phyloP scores from a whole-genome alignment of 2,113 vertebrate species.

The Diphyllodes magnificus region DNA sequence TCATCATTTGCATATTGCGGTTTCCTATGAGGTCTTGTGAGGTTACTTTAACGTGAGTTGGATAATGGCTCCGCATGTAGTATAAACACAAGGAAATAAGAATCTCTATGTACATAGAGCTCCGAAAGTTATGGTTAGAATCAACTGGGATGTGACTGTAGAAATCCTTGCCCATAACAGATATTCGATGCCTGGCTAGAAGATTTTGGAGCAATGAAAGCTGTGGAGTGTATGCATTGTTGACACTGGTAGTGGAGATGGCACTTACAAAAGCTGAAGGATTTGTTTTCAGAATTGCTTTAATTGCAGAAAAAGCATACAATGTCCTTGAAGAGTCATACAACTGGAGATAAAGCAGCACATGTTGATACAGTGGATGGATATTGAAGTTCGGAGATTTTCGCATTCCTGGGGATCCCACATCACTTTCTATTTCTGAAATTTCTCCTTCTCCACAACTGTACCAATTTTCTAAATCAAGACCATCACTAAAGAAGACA shows the following conservation, averaged over 20 bases:
- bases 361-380: conserved; percentile 95
- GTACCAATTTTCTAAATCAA: conserved; percentile 98
- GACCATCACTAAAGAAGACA: conserved; percentile 94
- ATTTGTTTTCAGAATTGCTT: conserved; percentile 89
- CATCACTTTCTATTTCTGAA: conserved; percentile 96
- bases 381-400: conserved; percentile 87
- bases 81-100: conserved; percentile 95
- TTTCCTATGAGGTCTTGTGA: conserved; percentile 92
- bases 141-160: conserved; percentile 94
- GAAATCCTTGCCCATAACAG: conserved; percentile 98
- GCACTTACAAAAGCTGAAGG: conserved; percentile 91
- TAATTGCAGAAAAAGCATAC: conserved; percentile 91
- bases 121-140: conserved; percentile 92
- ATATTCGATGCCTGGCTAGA: conserved; percentile 92
- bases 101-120: conserved; percentile 98
- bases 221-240: conserved; percentile 94
- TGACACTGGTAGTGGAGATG: conserved; percentile 97
- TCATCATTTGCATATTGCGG: conserved; percentile 97
- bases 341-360: conserved; percentile 93
- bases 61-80: conserved; percentile 94
- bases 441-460: conserved; percentile 98
- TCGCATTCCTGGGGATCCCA: conserved; percentile 84
- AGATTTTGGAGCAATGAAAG: conserved; percentile 95
- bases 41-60: conserved; percentile 86
- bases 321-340: conserved; percentile 95